Evolutionary conservation across 2,113 vertebrate species (phyloP), one percentile per base, ranked within the genome.

Genomic region (Gadus macrocephalus): DNA sequence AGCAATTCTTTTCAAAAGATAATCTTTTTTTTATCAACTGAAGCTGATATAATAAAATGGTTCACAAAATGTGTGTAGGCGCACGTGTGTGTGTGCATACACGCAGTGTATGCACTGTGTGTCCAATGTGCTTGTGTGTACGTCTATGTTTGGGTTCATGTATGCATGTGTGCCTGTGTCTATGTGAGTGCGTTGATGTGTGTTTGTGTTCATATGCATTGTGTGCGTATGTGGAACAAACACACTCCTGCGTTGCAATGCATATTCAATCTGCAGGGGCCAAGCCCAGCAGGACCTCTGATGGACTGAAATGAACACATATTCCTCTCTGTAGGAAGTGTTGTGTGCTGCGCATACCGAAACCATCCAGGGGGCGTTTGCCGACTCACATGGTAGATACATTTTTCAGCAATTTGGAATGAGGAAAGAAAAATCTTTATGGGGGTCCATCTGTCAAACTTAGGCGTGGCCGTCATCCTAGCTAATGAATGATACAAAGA

Each of bases 371-470:
- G 64, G 70, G 69, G 66, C 69, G 55, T 55, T 66, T 72, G 42
- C 76, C 5, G 5, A 6, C 19, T 85, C 74, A 82, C 80, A 80
- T n/a, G 56, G 72, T 69, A 70, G 72, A 84, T 87, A 80, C 62
- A 83, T 88, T 81, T 86, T 88, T 82, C 73, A 81, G 70, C 53
- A 64, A 73, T 79, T 71, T 75, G 68, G 68, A 77, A 77, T 64
- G 58, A 31, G 22, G 62, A 77, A 67, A 74, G 53, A 55, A 62
- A 22, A 27, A 58, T 71, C 62, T 70, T 4, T 49, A 71, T 72
- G 79, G 61, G 19, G 60, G 69, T 71, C 53, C n/a, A 72, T 87
- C 77, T 79, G 68, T 88, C 78, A 78, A 56, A 67, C 78, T 84
- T 73, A 67, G 58, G 72, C 71, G 19, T 53, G 68, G 77, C 62